Evolutionary conservation across 2,797 vertebrate species (phyloP), one percentile per base, ranked within the genome.

Genomic region (Platyrinchus mystaceus): DNA sequence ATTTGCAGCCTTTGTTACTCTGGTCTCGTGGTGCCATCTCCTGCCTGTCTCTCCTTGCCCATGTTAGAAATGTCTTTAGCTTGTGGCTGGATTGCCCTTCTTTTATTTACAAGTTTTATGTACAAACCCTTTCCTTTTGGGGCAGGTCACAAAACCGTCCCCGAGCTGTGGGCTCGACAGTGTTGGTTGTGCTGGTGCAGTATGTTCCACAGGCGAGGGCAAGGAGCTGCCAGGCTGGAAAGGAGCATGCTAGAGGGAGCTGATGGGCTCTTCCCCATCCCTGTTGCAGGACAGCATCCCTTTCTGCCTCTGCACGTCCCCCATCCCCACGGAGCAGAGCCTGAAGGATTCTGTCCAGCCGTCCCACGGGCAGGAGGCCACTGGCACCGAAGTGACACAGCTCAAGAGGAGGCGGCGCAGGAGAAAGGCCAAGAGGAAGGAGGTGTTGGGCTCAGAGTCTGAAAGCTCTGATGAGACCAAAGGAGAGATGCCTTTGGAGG

Each of bases 281-380:
- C 20, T 59, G 18, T 82, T 59, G 24, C 93, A 98, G 97, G 97
- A 93, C 22, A 93, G 92, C 17, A 96, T 99, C 60, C 98, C 99
- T 13, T 96, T 97, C 26, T 62, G 97, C 90, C 97, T 99, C 46
- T 98, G 98, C 96, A 99, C 98, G 0, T 99, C 99, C 11, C 99
- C 99, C 21, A 98, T 99, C 93, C 97, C 97, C 20, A 95, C 37
- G 8, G 97, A 98, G 17, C 37, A 12, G 59, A 82, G 87, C 6
- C 96, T 87, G 1, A 92, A 96, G 28, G 74, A 55, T 19, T 26
- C 49, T 14, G 37, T n/a, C 14, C 94, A 64, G n/a, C 53, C 86
- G 32, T 87, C 56, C 24, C 16, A 5, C 11, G 92, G 69, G 44
- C 91, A 80, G 84, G 10, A 88, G 1, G 78, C 91, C n/a, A 79